Conservation (phyloP, 2,888 invertebrate genomes). For the Agrochola lota region DNA sequence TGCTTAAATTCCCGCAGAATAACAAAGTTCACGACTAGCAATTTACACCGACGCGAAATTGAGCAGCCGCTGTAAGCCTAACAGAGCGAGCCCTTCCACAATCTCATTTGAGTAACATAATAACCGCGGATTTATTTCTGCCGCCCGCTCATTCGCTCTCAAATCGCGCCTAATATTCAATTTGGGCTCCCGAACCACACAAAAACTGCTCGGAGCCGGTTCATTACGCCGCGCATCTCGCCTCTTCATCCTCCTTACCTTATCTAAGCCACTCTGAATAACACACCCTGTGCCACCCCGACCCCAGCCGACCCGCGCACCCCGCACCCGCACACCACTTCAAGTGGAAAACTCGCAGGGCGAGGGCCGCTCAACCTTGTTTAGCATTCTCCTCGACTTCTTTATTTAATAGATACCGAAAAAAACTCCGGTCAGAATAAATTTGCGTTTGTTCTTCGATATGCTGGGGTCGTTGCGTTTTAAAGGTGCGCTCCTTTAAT, state of each 20-base stretch:
- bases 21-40: constrained; percentile 83
- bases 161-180: constrained; percentile 90
- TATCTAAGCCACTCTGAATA: constrained; percentile 90
- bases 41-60: constrained; percentile 87
- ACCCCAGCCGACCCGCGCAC: constrained; percentile 65
- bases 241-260: constrained; percentile 90
- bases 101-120: constrained; percentile 90
- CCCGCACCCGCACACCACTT: constrained; percentile 84
- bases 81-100: constrained; percentile 85
- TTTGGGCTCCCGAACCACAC: constrained; percentile 89
- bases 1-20: constrained; percentile 80
- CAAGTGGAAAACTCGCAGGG: constrained; percentile 90
- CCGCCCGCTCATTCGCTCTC: constrained; percentile 88
- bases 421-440: constrained; percentile 87
- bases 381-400: constrained; percentile 90
- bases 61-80: constrained; percentile 84
- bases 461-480: constrained; percentile 82
- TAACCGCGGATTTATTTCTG: constrained; percentile 89
- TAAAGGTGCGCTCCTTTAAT: constrained; percentile 86
- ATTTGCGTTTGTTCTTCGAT: constrained; percentile 88
- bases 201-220: constrained; percentile 89
- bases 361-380: constrained; percentile 90
- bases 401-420: constrained; percentile 90
- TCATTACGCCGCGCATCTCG: constrained; percentile 90
- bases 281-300: constrained; percentile 78